Evolutionary conservation across 2,888 invertebrate species (phyloP).

Genomic region (Cantharis flavilabris): DNA sequence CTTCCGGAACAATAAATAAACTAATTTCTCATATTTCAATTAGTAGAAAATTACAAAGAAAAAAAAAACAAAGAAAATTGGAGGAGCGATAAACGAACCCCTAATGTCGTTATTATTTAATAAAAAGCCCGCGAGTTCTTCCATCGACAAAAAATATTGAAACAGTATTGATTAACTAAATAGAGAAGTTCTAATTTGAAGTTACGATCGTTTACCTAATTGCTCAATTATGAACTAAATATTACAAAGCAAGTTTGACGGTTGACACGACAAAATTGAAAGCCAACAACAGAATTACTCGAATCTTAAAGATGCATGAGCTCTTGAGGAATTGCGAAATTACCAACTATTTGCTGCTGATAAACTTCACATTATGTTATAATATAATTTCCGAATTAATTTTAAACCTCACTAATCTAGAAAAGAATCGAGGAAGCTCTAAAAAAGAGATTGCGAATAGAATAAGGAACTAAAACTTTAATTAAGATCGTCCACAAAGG

Average conservation of each 20-base stretch:
- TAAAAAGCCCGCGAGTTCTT: no score
- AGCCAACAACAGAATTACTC: neutral
- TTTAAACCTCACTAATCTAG: neutral
- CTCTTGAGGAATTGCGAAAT: neutral
- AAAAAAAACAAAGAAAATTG: neutral
- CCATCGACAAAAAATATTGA: neutral
- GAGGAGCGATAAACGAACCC: no score
- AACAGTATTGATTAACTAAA: neutral
- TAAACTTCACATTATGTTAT: neutral
- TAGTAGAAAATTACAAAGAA: neutral
- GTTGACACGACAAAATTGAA: neutral
- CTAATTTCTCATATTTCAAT: neutral
- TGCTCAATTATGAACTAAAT: neutral
- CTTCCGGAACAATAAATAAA: neutral
- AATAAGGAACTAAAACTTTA: slow-evolving; percentile 16
- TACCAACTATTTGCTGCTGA: neutral
- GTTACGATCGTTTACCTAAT: neutral
- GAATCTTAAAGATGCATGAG: neutral
- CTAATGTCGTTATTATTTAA: no score
- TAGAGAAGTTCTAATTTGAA: neutral
- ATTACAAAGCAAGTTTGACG: neutral
- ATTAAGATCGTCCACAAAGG: slow-evolving; percentile 10
- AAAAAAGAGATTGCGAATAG: neutral
- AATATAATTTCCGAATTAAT: neutral
- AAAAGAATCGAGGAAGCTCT: neutral